Percentiles rank a stretch among this genome's conserved stretches.
Conservation (phyloP, 2,113 vertebrate species). For the Ictalurus furcatus region DNA sequence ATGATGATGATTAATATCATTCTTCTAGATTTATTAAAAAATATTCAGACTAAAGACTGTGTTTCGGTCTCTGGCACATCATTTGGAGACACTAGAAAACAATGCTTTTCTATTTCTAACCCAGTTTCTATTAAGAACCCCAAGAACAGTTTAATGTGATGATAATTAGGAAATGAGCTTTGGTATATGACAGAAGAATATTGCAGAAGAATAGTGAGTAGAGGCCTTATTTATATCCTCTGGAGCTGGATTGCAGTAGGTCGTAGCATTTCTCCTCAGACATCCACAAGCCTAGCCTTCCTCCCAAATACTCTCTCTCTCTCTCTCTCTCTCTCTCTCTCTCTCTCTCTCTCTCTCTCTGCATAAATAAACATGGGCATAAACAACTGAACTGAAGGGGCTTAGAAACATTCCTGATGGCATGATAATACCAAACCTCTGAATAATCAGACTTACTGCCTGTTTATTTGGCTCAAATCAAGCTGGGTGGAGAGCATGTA, state of each 20-base stretch:
- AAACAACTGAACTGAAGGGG: slow-evolving; percentile 16
- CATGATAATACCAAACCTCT: slow-evolving; percentile 11
- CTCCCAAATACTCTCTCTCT: background rate
- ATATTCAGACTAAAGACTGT: slow-evolving; percentile 13
- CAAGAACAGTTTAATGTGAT: background rate
- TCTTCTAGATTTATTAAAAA: slow-evolving; percentile 23
- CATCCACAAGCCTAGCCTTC: background rate
- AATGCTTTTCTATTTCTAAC: background rate
- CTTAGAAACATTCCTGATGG: slow-evolving; percentile 5
- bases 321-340: background rate
- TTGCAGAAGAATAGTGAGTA: background rate
- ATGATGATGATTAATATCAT: slow-evolving; percentile 22
- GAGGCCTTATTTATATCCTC: background rate
- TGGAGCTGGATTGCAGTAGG: background rate
- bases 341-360: background rate
- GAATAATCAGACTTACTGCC: slow-evolving; percentile 11
- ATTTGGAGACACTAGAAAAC: background rate
- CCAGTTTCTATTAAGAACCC: background rate
- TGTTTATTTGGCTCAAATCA: slow-evolving; percentile 35
- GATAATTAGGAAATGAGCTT: background rate
- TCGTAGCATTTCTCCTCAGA: background rate
- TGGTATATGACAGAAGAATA: background rate
- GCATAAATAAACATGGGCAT: background rate
- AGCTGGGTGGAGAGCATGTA: background rate
- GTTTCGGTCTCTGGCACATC: background rate